These are phyloP conservation scores for Leptinotarsa rubiginosa DNA, from an alignment of 2,888 invertebrate genomes.

Conservation along the genomic window DNA sequence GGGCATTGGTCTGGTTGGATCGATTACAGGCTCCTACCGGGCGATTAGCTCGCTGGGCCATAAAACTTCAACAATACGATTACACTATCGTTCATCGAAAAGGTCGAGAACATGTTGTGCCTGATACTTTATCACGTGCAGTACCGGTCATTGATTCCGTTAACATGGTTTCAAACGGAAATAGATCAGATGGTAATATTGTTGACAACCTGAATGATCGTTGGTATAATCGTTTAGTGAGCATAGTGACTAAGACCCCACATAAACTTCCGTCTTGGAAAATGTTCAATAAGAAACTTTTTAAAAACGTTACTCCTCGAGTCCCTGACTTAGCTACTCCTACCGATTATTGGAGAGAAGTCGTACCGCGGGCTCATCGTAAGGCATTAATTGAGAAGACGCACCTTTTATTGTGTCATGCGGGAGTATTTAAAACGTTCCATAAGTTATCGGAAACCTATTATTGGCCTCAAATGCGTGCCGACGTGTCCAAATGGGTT, in stretches of 20 bases:
- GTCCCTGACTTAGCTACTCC: not conserved
- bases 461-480: conserved; percentile 34
- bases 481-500: conserved; percentile 3
- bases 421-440: conserved; percentile 36
- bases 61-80: conserved; percentile 18
- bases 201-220: not conserved
- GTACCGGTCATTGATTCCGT: conserved; percentile 19
- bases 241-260: not conserved
- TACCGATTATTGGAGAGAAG: not conserved
- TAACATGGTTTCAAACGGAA: not conserved
- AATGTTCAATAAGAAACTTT: not conserved
- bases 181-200: not conserved
- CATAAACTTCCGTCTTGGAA: not conserved
- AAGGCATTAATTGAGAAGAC: conserved; percentile 7
- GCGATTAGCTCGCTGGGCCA: conserved; percentile 21
- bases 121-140: conserved; percentile 39
- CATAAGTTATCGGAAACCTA: conserved; percentile 23
- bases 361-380: not conserved
- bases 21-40: not conserved
- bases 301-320: not conserved
- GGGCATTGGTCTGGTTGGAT: not conserved
- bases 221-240: not conserved
- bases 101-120: conserved; percentile 39
- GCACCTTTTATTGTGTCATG: not conserved
- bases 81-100: conserved; percentile 29